These are phyloP conservation scores for Condylura cristata DNA, from an alignment of 2,113 vertebrate species.

Conservation along the genomic window DNA sequence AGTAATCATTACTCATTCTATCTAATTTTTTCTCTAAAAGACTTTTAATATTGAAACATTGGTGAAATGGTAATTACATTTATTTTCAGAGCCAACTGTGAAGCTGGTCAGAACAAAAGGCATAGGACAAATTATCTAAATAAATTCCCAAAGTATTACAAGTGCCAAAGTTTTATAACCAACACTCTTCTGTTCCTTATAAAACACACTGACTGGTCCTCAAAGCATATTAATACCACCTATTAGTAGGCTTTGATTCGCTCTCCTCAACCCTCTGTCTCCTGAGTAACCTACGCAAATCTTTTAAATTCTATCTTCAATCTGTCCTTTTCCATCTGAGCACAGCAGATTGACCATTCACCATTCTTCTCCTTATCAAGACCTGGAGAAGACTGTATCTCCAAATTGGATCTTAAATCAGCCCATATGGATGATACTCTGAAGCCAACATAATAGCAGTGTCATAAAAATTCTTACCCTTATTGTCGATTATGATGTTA, in stretches of 20 bases:
- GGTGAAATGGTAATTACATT: conserved; percentile 1
- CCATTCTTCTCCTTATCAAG: background rate
- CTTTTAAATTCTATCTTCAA: background rate
- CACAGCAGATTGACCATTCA: background rate
- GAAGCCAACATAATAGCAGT: background rate
- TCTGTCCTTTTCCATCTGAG: background rate
- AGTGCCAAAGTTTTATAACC: background rate
- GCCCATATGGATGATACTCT: background rate
- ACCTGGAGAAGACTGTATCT: background rate
- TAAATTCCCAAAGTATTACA: conserved; percentile 12
- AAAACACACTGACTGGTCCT: background rate
- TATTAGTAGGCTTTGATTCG: background rate
- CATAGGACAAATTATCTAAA: background rate
- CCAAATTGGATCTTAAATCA: conserved; percentile 22
- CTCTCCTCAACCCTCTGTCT: background rate
- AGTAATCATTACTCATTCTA: background rate
- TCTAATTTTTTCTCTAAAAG: background rate
- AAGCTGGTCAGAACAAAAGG: background rate
- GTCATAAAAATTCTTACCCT: conserved; percentile 6
- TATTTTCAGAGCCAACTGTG: background rate
- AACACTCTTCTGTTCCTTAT: background rate
- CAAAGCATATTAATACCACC: background rate
- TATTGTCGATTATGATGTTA: background rate
- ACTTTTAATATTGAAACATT: conserved; percentile 17
- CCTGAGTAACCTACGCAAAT: background rate